Base-by-base conservation (phyloP, 1,140 invertebrate genomes). In the Drosophila ficusphila region DNA sequence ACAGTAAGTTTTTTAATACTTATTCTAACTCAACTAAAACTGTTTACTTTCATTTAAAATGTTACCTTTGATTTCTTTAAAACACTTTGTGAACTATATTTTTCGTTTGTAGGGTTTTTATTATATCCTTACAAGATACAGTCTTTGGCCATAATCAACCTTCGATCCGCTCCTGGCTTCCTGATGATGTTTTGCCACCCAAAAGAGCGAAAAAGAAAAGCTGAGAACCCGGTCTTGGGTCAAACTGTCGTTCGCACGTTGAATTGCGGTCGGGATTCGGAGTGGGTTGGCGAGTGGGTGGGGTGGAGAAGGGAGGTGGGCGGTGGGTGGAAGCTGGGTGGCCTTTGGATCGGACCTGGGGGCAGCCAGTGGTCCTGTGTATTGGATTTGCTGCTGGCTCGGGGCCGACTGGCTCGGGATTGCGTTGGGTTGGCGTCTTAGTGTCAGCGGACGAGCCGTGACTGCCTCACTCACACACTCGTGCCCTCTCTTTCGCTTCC, bases 191-290 rank as follows among this genome's bases (percentile, higher is more conserved):
- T 69, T 44, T 53, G 57, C 70, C 65, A 69, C 78, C 77, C 69
- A 88, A 81, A 79, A 69, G 69, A 65, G 16, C 18, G n/a, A 65
- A 42, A 67, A 68, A 67, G 60, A 68, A 68, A 33, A 18, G 25
- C 61, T 18, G 21, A 23, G 29, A 42, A 27, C 44, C 34, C 46
- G 49, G 62, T 73, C 82, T 62, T 62, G 76, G 81, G 81, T 86
- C 81, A 86, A 86, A 86, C 81, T 86, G 82, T 86, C 81, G 82
- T 75, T 86, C 82, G 82, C 82, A 86, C 82, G 82, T 86, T 88
- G 83, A 86, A 82, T 82, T 86, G 82, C 82, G 82, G 82, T 86
- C 38, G 25, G 51, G 47, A 46, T 11, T 29, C 14, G 56, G 49
- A 23, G 47, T 21, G 31, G 29, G 12, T 12, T 14, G 4, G n/a